Percentiles rank a stretch among this genome's conserved stretches.
phyloP scores from a whole-genome alignment of 2,113 vertebrate species.

The Myrmophylax atrothorax region DNA sequence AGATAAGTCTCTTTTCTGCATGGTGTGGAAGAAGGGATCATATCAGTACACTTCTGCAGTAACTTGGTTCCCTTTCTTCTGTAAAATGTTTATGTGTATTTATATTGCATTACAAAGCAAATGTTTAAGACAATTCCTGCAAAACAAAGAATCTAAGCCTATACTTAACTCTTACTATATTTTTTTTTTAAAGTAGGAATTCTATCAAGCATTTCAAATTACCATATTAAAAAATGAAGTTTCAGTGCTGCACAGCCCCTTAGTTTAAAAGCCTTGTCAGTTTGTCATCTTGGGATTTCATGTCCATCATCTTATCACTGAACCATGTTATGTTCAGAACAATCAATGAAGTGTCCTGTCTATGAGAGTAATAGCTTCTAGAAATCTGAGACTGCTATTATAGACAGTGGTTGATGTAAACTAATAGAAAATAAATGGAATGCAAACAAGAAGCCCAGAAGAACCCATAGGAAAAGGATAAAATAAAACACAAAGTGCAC shows the following conservation, averaged over 20 bases:
- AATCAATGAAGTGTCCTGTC: constrained; percentile 54
- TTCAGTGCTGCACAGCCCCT: not conserved
- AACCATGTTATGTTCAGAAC: constrained; percentile 29
- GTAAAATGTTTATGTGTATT: not conserved
- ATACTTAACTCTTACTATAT: not conserved
- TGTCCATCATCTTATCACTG: not conserved
- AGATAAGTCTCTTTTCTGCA: not conserved
- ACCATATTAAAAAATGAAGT: not conserved
- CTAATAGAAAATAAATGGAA: constrained; percentile 5
- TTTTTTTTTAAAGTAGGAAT: not conserved
- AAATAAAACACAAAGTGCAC: not conserved
- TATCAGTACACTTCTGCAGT: not conserved
- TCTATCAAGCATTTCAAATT: not conserved
- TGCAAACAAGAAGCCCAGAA: not conserved
- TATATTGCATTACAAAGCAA: not conserved
- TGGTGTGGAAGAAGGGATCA: not conserved
- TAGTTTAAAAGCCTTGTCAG: not conserved
- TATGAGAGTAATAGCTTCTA: constrained; percentile 26
- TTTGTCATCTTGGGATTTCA: constrained; percentile 11
- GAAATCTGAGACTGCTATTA: constrained; percentile 3
- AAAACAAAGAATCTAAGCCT: not conserved
- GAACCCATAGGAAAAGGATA: not conserved
- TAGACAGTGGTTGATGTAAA: constrained; percentile 15
- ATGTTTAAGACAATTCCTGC: not conserved
- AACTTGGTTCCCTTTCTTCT: not conserved